Evolutionary conservation across 2,888 invertebrate species (phyloP).

Genomic region (Epinotia nisella): DNA sequence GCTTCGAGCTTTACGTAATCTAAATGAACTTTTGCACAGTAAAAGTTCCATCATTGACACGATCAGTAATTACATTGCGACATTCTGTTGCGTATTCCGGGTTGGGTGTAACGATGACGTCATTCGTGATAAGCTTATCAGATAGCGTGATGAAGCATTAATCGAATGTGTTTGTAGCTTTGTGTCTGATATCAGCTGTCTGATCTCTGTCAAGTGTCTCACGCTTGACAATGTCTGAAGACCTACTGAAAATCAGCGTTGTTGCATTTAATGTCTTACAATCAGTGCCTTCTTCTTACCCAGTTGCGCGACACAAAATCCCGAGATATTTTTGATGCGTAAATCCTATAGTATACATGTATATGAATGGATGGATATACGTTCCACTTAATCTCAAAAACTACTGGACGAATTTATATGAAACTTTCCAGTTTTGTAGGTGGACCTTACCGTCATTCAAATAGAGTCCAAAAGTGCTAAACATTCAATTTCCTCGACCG

Average conservation of each 20-base stretch:
- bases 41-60: slow-evolving; percentile 20
- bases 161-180: slow-evolving; percentile 69
- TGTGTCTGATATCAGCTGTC: slow-evolving; percentile 46
- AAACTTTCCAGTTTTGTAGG: too few species aligned
- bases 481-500: too few species aligned
- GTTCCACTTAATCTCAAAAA: too few species aligned
- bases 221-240: neutral
- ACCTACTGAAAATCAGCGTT: neutral
- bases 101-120: slow-evolving; percentile 60
- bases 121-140: slow-evolving; percentile 65
- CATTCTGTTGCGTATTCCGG: slow-evolving; percentile 19
- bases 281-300: too few species aligned
- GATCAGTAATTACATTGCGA: slow-evolving; percentile 26
- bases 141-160: slow-evolving; percentile 78
- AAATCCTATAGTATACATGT: too few species aligned
- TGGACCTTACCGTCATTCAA: too few species aligned
- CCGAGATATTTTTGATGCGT: too few species aligned
- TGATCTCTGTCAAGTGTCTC: slow-evolving; percentile 26
- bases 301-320: too few species aligned
- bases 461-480: too few species aligned
- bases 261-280: too few species aligned
- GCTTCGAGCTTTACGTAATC: neutral
- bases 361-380: too few species aligned
- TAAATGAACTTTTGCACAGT: neutral
- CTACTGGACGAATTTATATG: too few species aligned